These are phyloP conservation scores for Yasuhikotakia modesta DNA, from an alignment of 2,797 vertebrate species.

Conservation along the genomic window DNA sequence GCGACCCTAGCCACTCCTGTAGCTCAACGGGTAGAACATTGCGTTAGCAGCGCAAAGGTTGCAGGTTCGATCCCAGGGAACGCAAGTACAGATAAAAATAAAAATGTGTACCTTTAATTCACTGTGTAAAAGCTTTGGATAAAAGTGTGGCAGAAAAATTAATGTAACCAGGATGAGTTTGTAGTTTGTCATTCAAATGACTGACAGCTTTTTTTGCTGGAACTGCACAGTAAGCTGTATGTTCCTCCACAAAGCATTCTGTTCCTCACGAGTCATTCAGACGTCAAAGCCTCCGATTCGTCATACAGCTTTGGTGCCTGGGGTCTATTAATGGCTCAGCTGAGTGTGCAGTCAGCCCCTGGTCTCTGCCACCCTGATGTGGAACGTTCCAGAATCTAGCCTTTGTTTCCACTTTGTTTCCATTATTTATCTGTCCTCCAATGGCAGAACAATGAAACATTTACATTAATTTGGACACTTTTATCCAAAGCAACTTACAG, in stretches of 20 bases:
- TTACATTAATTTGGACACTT: too few relatives aligned
- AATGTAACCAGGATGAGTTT: conserved; percentile 50
- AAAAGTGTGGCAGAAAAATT: too few relatives aligned
- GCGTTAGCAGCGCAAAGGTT: too few relatives aligned
- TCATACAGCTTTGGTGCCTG: conserved; percentile 50
- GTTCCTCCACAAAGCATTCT: conserved; percentile 59
- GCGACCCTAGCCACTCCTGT: conserved; percentile 13
- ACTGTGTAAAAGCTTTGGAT: too few relatives aligned
- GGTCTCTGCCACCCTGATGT: conserved; percentile 41
- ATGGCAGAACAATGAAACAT: background rate
- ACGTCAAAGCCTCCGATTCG: conserved; percentile 51
- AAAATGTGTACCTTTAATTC: too few relatives aligned
- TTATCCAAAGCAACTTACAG: too few relatives aligned
- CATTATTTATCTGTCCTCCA: conserved; percentile 25
- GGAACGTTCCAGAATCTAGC: conserved; percentile 16
- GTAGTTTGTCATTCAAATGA: conserved; percentile 48
- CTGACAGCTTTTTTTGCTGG: conserved; percentile 54
- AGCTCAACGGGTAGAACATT: too few relatives aligned
- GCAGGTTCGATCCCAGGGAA: too few relatives aligned
- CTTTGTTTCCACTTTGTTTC: conserved; percentile 39
- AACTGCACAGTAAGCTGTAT: conserved; percentile 32
- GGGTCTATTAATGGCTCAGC: conserved; percentile 63
- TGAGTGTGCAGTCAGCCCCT: conserved; percentile 49
- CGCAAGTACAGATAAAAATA: too few relatives aligned
- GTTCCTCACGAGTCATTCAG: conserved; percentile 56